Evolutionary conservation across 2,888 invertebrate species (phyloP), one percentile per base, ranked within the genome.

Genomic region (Callimorpha dominula): DNA sequence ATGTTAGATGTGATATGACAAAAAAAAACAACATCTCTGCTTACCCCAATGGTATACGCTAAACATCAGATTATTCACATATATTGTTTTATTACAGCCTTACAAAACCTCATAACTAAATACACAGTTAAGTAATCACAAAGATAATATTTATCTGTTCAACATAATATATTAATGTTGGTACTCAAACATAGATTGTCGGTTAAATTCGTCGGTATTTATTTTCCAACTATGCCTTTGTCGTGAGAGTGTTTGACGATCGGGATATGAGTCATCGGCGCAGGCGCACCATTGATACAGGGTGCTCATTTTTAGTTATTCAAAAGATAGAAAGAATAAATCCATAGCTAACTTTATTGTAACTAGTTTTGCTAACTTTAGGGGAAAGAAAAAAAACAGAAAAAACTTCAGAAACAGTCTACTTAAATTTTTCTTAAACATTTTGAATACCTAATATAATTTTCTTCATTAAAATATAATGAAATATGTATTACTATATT

Each of bases 221-320:
- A 90, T 92, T 91, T 91, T 91, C 90, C 89, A 90, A 87, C 89
- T 92, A 90, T 90, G 87, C 89, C 89, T 91, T 92, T 93, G 93
- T 93, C 93, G 94, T 92, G 93, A 91, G 90, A 91, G 92, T 92
- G 93, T 94, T 94, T 93, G 93, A 91, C 92, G 93, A 91, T 93
- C 90, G 88, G 85, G 84, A 85, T 83, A 84, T 95, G 95, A 95
- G 85, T 95, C 95, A 95, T 90, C 89, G 86, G 91, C 92, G 93
- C 90, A 71, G 84, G 90, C 92, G 92, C 93, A 90, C 77, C 79
- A 43, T 54, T n/a, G 14, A 15, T 74, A 74, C 74, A 74, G 74
- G 68, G 0, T 69, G 74, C 31, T 50, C 15, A 0, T 49, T 70
- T 62, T 57, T 52, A 7, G 14, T 52, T 68, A 9, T 8, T n/a